Percentiles rank a stretch among this genome's conserved stretches.
phyloP scores from a whole-genome alignment of 53 echinoderm and acorn worm genomes.

The Crossaster papposus region DNA sequence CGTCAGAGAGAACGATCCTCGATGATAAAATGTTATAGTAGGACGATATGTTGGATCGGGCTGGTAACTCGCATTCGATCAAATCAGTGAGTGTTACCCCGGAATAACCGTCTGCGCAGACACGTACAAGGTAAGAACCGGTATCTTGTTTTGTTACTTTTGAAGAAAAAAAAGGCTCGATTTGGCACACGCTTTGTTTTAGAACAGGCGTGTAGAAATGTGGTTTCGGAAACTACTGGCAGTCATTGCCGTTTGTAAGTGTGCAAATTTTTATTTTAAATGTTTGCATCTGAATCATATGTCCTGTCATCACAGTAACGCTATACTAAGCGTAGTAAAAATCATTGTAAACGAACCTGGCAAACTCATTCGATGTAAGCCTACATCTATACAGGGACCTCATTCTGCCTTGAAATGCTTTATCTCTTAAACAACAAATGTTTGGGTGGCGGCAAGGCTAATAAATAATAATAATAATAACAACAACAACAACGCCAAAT shows the following conservation, averaged over 20 bases:
- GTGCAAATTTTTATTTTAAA: not conserved
- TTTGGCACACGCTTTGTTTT: not conserved
- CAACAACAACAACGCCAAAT: too few relatives aligned
- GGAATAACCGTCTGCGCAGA: not conserved
- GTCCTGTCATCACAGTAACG: too few relatives aligned
- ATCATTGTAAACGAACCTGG: too few relatives aligned
- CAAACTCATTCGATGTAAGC: too few relatives aligned
- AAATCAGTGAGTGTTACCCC: not conserved
- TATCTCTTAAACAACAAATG: too few relatives aligned
- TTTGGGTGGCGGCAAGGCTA: too few relatives aligned
- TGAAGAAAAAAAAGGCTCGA: not conserved
- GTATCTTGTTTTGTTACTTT: not conserved
- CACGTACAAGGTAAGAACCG: constrained; percentile 10
- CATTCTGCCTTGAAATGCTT: too few relatives aligned
- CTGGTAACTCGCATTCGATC: not conserved
- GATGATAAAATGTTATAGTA: constrained; percentile 9
- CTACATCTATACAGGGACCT: too few relatives aligned
- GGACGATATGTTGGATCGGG: not conserved
- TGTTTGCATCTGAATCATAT: not conserved
- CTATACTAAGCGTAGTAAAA: too few relatives aligned
- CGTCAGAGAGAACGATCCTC: constrained; percentile 26
- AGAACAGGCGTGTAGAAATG: not conserved
- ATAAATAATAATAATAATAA: too few relatives aligned
- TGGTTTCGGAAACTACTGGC: not conserved
- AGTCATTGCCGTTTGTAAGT: not conserved